phyloP scores from a whole-genome alignment of 1,140 invertebrate genomes.

The Elymnias hypermnestra region DNA sequence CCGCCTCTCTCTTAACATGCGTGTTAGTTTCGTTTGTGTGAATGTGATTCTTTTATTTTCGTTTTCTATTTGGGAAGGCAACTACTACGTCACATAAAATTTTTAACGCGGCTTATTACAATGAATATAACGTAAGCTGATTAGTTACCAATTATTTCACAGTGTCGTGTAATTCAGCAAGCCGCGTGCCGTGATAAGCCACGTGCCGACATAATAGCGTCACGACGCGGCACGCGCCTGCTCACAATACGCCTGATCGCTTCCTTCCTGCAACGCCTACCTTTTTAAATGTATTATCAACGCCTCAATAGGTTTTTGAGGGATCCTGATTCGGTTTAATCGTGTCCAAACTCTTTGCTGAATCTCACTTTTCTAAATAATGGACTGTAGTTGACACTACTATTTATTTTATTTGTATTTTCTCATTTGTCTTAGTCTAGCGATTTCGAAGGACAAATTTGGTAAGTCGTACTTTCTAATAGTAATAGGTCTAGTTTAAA shows the following conservation, averaged over 20 bases:
- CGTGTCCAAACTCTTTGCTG: constrained; percentile 18
- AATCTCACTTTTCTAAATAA: no score
- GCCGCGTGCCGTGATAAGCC: constrained; percentile 6
- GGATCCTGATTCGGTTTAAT: constrained; percentile 17
- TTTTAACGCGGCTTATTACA: background rate
- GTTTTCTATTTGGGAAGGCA: no score
- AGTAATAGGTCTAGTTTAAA: no score
- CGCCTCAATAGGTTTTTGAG: constrained; percentile 28
- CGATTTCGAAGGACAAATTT: no score
- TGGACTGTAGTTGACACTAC: no score
- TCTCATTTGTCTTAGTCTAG: no score
- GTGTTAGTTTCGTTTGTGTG: no score
- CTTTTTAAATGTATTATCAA: constrained; percentile 43
- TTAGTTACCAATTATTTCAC: constrained; percentile 38
- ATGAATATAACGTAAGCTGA: constrained; percentile 18
- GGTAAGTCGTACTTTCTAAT: no score
- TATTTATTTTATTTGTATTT: no score
- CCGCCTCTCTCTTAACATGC: no score
- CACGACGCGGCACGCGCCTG: constrained; percentile 28
- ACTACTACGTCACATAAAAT: no score
- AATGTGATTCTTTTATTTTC: no score
- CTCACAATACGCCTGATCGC: constrained; percentile 22
- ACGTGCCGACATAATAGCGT: constrained; percentile 23
- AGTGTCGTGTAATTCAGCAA: constrained; percentile 6
- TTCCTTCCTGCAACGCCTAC: constrained; percentile 45